Evolutionary conservation across 2,797 vertebrate genomes (phyloP), one percentile per base, ranked within the genome.

Genomic region (Sebastolobus altivelis): DNA sequence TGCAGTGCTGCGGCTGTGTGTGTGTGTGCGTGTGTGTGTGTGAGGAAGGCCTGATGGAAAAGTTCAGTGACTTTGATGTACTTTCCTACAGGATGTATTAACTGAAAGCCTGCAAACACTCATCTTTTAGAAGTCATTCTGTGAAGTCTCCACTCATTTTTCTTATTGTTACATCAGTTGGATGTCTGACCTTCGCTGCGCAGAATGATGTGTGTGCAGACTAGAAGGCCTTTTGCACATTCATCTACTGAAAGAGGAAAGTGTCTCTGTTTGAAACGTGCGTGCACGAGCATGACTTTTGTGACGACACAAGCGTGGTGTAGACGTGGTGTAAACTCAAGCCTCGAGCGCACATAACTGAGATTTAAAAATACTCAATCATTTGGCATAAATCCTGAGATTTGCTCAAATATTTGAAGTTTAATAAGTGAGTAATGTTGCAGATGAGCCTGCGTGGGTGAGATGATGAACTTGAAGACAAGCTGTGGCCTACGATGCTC

Each of bases 1-100:
- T 72, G 61, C 66, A 58, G 71, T 58, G 55, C 35, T 80, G 82
- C 67, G 40, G 14, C 5, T 14, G 29, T 29, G 31, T 5, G 31
- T 31, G 31, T 31, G 31, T 31, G 31, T 31, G 4, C 6, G 31
- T 80, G 81, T 25, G 49, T 52, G 43, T 22, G 16, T 68, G 20
- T n/a, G 29, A 10, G 63, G 9, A 7, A 8, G n/a, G 35, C 46
- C 31, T 65, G 37, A 59, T 70, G 31, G 46, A 60, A 35, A 62
- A 38, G 54, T 43, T 69, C 1, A 5, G 8, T 16, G 22, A 46
- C 55, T 40, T 60, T 40, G 14, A 67, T 25, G 49, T 59, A 25
- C 62, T 72, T 55, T 70, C 12, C 54, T 54, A 4, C 33, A 31
- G 38, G 43, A 65, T 65, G 29, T 40, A 35, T 33, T 9, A 62